Conservation (phyloP, 2,113 vertebrate species). For the Hypocryptadius cinnamomeus region DNA sequence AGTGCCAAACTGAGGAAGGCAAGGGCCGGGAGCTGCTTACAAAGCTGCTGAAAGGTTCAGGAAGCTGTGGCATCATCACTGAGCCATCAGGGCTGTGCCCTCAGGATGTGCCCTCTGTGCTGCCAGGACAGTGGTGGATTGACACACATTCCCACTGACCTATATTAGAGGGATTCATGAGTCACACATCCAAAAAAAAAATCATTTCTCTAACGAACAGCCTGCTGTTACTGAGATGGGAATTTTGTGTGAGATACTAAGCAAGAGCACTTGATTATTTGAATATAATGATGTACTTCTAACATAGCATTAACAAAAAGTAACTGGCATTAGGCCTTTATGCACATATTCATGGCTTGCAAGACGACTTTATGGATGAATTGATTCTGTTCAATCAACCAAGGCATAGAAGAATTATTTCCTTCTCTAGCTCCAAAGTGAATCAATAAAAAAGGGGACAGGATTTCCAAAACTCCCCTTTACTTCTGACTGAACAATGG, state of each 20-base stretch:
- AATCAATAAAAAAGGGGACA: neutral
- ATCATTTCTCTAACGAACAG: neutral
- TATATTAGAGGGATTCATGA: neutral
- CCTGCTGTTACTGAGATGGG: neutral
- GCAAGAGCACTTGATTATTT: neutral
- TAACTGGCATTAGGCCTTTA: neutral
- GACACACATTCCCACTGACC: neutral
- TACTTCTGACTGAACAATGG: neutral
- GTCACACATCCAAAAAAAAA: neutral
- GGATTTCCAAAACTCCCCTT: neutral
- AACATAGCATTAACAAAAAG: neutral
- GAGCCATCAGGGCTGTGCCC: neutral
- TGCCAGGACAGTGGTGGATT: neutral
- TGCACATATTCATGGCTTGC: neutral
- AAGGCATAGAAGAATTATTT: neutral
- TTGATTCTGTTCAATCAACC: neutral
- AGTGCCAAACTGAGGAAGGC: neutral
- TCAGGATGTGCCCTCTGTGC: neutral
- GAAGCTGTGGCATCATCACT: neutral
- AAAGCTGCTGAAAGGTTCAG: neutral
- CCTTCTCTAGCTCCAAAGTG: neutral
- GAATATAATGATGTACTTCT: neutral
- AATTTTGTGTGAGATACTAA: neutral
- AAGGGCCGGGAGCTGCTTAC: neutral
- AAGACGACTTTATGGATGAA: neutral